A percentile compares a stretch with the other conserved stretches of the same genome.
Conservation (phyloP, 92 coral and sea anemone species). For the Virgularia gustaviana region DNA sequence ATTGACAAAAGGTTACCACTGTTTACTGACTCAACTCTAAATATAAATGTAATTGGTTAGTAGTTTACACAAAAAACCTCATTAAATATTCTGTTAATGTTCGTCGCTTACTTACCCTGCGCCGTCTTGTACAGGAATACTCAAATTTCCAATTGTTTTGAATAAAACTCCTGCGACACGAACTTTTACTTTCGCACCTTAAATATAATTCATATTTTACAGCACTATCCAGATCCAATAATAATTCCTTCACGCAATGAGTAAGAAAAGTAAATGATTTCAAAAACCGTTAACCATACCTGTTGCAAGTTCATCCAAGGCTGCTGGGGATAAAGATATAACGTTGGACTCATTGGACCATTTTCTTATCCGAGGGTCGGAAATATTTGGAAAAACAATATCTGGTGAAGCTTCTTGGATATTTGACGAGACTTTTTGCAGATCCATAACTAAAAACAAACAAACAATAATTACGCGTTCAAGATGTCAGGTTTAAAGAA, state of each 20-base stretch:
- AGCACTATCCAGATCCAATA: background rate
- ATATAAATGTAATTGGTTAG: too few relatives aligned
- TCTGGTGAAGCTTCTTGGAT: conserved; percentile 49
- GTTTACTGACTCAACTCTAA: background rate
- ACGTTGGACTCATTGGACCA: conserved; percentile 73
- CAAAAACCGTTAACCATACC: background rate
- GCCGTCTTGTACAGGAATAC: conserved; percentile 31
- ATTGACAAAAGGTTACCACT: conserved; percentile 32
- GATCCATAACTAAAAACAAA: conserved; percentile 53
- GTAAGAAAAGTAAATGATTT: background rate
- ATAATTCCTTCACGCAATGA: background rate
- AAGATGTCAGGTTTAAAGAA: too few relatives aligned
- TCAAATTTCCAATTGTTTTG: conserved; percentile 37
- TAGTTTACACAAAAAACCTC: too few relatives aligned
- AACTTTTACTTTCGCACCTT: conserved; percentile 49
- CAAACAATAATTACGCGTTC: too few relatives aligned
- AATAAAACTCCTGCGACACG: conserved; percentile 45
- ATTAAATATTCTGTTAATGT: too few relatives aligned
- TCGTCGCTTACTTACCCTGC: conserved; percentile 25
- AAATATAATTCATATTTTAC: too few relatives aligned
- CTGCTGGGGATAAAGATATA: conserved; percentile 59
- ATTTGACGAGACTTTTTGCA: conserved; percentile 17
- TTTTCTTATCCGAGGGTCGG: conserved; percentile 67
- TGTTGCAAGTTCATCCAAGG: conserved; percentile 25
- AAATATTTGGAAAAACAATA: conserved; percentile 76